Evolutionary conservation across 53 echinoderm and acorn worm genomes (phyloP), one percentile per base, ranked within the genome.

Genomic region (Paelopatides confundens): DNA sequence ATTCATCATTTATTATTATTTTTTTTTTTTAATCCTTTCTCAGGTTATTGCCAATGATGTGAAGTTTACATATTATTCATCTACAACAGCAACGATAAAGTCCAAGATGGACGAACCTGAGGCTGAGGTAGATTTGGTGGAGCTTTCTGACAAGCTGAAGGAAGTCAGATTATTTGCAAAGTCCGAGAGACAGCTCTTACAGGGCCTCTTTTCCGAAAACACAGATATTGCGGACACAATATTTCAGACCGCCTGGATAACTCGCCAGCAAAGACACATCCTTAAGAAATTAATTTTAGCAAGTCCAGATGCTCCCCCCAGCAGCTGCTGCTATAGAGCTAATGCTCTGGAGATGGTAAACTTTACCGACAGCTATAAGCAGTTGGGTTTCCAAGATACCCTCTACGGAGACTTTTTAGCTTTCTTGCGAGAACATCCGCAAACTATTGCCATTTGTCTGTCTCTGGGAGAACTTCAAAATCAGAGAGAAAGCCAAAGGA

Each of bases 181-280:
- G 76, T 95, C 97, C 0, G 97, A 97, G 86, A 97, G 92, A 85
- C 87, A 74, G 31, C 92, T 95, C 43, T 69, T 97, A 0, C 88
- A 88, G 79, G 86, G 87, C 27, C 92, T 97, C 10, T 91, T 93
- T 37, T 85, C 91, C 63, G 97, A 97, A 64, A 95, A 93, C 50
- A 97, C 95, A 23, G 90, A 88, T 78, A 86, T 86, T 5, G 93
- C 97, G 5, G 97, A 97, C 79, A 92, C 86, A 69, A 79, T 97
- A 23, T 95, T 92, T 74, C 92, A 91, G 21, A 82, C 93, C 38
- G 91, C 97, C 18, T 97, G 97, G 97, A 94, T 97, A 63, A 91
- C 97, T 11, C 87, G 93, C 54, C 95, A 97, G 64, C 97, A 97
- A 77, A 91, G 97, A 27, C 95, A 95, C 78, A 97, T 93, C 34